Evolutionary conservation across 2,888 invertebrate genomes (phyloP).

Genomic region (Cryptocephalus primarius): DNA sequence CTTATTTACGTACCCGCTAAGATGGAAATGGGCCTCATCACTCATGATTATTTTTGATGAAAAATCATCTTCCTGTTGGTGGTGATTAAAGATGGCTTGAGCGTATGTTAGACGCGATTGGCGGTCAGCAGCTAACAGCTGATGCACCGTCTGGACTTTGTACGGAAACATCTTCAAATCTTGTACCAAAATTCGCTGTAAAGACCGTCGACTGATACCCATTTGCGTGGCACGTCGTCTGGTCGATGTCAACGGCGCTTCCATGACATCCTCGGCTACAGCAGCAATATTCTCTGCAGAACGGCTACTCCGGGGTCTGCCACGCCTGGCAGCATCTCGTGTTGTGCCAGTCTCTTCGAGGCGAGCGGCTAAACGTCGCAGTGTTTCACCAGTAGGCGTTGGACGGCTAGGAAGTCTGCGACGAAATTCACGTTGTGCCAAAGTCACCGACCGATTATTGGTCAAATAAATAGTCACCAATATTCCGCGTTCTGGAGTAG

Average conservation of each 20-base stretch:
- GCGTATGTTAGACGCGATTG: slow-evolving; percentile 4
- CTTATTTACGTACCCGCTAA: not conserved
- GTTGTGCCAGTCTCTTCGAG: slow-evolving; percentile 4
- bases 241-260: slow-evolving; percentile 6
- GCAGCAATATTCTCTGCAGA: slow-evolving; percentile 10
- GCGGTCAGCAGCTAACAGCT: slow-evolving; percentile 6
- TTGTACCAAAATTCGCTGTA: slow-evolving; percentile 6
- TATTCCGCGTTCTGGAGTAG: not conserved
- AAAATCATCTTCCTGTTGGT: not conserved
- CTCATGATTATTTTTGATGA: not conserved
- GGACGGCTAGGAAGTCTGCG: slow-evolving; percentile 9
- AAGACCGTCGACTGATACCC: slow-evolving; percentile 1
- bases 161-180: slow-evolving; percentile 10
- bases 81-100: not conserved
- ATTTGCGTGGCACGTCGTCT: slow-evolving; percentile 10
- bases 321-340: slow-evolving; percentile 3
- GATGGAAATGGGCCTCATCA: slow-evolving; percentile 2
- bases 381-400: slow-evolving; percentile 7
- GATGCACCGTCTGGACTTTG: slow-evolving; percentile 9
- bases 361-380: slow-evolving; percentile 5
- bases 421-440: slow-evolving; percentile 11
- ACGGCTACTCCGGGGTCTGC: slow-evolving; percentile 4
- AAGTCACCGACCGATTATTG: too few species aligned
- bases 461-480: not conserved
- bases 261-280: slow-evolving; percentile 9